Evolutionary conservation across 2,888 invertebrate genomes (phyloP).

Genomic region (Corbicula japonica): DNA sequence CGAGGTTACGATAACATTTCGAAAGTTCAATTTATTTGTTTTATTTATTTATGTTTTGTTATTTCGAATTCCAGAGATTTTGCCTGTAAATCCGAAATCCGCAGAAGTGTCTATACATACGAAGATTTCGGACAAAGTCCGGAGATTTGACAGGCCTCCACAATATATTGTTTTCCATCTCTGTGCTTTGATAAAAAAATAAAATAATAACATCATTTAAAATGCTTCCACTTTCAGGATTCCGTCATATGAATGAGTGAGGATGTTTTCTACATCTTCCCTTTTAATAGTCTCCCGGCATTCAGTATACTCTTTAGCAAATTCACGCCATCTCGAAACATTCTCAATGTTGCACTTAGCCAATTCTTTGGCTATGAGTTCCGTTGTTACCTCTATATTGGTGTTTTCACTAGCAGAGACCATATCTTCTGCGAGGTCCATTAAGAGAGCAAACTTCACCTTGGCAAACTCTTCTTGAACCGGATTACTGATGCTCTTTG

Average conservation of each 20-base stretch:
- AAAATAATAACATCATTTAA: too few species aligned
- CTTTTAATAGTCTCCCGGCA: constrained; percentile 1
- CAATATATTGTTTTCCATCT: too few species aligned
- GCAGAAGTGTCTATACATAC: too few species aligned
- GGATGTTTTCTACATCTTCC: constrained; percentile 2
- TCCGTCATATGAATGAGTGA: constrained; percentile 1
- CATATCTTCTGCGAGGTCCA: constrained; percentile 11
- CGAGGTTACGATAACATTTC: too few species aligned
- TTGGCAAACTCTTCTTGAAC: constrained; percentile 23
- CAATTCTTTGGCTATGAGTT: constrained; percentile 3
- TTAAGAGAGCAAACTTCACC: constrained; percentile 19
- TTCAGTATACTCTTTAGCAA: neutral
- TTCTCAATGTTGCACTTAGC: constrained; percentile 9
- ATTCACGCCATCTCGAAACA: neutral
- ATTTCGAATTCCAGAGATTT: too few species aligned
- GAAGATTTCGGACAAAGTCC: too few species aligned
- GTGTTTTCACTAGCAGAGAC: neutral
- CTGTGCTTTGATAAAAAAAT: too few species aligned
- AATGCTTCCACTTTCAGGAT: constrained; percentile 8
- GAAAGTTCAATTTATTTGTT: too few species aligned
- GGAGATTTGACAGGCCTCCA: too few species aligned
- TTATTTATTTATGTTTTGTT: too few species aligned
- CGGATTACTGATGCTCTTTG: neutral
- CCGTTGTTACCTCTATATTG: neutral
- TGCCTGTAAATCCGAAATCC: too few species aligned